These are phyloP conservation scores for mouse (Mus musculus) DNA, from an alignment of 2,113 vertebrate genomes.

Conservation along the genomic window DNA sequence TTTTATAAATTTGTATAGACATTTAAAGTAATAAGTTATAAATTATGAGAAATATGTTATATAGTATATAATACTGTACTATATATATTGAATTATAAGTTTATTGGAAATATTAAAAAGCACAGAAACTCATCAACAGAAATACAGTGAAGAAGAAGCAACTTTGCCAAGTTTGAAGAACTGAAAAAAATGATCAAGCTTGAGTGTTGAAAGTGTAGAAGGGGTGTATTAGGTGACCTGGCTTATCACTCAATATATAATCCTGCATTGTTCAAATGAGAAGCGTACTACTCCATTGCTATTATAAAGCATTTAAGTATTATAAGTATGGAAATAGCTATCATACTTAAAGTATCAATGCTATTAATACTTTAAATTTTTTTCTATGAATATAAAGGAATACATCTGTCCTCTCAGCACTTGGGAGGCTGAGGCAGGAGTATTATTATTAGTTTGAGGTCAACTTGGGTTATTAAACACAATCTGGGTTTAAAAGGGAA, in stretches of 20 bases:
- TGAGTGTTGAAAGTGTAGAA: not conserved
- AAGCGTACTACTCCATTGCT: not conserved
- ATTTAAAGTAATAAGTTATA: too few species aligned
- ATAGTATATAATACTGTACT: too few species aligned
- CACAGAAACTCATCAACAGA: not conserved
- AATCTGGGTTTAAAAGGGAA: not conserved
- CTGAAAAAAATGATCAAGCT: not conserved
- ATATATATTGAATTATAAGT: not conserved
- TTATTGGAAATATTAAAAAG: not conserved
- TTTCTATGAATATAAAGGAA: not conserved
- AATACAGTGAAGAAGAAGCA: not conserved
- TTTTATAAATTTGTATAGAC: not conserved
- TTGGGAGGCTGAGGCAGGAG: not conserved
- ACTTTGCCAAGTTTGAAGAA: not conserved
- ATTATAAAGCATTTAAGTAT: not conserved
- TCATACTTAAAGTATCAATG: not conserved
- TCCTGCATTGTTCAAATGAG: not conserved
- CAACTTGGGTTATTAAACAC: not conserved
- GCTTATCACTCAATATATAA: not conserved
- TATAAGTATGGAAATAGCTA: not conserved
- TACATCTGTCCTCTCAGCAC: not conserved
- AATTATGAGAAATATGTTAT: too few species aligned
- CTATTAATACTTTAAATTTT: not conserved
- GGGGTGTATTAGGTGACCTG: not conserved
- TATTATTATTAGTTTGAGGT: not conserved